Base-by-base conservation (phyloP, 2,888 invertebrate genomes). In the Parochlus steinenii region DNA sequence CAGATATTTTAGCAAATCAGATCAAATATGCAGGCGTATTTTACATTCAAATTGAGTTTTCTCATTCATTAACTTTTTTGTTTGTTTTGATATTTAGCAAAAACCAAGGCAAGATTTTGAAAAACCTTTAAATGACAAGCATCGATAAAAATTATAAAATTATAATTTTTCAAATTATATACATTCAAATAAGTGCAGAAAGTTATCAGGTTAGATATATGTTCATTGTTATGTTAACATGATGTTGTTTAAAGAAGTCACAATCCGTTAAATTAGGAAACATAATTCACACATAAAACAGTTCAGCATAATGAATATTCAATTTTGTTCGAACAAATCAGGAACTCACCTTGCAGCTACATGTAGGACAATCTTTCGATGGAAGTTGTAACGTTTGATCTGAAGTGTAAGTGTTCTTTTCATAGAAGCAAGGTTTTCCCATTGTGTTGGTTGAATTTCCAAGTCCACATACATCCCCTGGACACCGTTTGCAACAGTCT, bases 321-420 rank as follows among this genome's bases (percentile, higher is more conserved):
- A n/a, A n/a, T n/a, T n/a, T n/a, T n/a, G n/a, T n/a, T n/a, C n/a
- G n/a, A n/a, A n/a, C n/a, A n/a, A n/a, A n/a, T n/a, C n/a, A n/a
- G n/a, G n/a, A 41, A 55, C 67, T 65, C 65, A 75, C 76, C 71
- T 74, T 73, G 63, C 76, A 76, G 61, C 71, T 71, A 64, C 75
- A 75, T 47, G 71, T 67, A 58, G 73, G 71, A 65, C 75, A 75
- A 45, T 70, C 69, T 53, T 71, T 71, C 49, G 67, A 63, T 43
- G 67, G 63, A 46, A 69, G 65, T 48, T 62, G 58, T 60, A 70
- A 68, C 45, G 65, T 62, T 44, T 65, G 64, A 43, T 71, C 71
- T 40, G 68, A 67, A 42, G 64, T 62, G 48, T 69, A 68, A 41
- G 63, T 61, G 49, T 67, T 65, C 41, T 67, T 72, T 45, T 64